Evolutionary conservation across 2,797 vertebrate species (phyloP).

Genomic region (Pipistrellus pipistrellus): DNA sequence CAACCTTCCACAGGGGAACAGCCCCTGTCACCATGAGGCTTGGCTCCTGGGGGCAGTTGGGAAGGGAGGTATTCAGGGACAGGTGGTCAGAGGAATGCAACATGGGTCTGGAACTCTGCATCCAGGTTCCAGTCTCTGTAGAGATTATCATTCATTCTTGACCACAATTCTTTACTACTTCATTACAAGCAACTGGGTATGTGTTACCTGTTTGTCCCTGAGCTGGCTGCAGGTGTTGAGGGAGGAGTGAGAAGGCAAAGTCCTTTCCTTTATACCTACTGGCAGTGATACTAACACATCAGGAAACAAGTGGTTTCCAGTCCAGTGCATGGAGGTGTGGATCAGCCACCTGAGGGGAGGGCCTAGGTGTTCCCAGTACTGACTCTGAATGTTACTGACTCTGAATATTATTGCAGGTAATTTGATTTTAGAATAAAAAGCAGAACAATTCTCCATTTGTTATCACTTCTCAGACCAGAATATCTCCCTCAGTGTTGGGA

Average conservation of each 20-base stretch:
- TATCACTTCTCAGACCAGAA: neutral
- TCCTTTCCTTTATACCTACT: neutral
- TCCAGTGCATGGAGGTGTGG: neutral
- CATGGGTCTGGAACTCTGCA: neutral
- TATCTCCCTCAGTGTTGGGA: neutral
- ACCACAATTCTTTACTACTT: neutral
- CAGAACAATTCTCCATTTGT: neutral
- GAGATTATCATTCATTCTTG: neutral
- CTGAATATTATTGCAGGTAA: neutral
- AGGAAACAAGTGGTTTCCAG: neutral
- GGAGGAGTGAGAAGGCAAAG: neutral
- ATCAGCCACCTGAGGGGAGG: accelerated
- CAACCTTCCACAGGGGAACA: accelerated
- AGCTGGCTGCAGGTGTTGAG: neutral
- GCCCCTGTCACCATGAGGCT: neutral
- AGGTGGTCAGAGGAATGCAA: neutral
- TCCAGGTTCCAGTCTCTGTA: neutral
- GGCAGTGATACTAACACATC: neutral
- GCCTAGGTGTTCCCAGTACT: neutral
- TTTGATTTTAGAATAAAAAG: neutral
- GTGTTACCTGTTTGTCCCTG: too few species aligned
- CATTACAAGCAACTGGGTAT: neutral
- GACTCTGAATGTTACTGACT: neutral
- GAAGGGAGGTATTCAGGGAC: too few species aligned
- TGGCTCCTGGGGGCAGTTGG: neutral